These are phyloP conservation scores for Myzus persicae DNA, from an alignment of 1,140 invertebrate genomes.

Conservation along the genomic window DNA sequence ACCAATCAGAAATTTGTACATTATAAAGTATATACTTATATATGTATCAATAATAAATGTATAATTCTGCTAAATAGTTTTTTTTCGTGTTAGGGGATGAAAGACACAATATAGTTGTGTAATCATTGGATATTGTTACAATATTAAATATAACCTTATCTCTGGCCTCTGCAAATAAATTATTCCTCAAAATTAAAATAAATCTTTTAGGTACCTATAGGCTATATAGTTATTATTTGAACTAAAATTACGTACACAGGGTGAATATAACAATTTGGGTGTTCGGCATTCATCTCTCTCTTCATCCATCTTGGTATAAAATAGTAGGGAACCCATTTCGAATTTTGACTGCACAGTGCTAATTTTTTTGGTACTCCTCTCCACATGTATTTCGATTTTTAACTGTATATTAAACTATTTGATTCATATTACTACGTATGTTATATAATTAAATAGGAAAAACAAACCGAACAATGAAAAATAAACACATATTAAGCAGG, in stretches of 20 bases:
- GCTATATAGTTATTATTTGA: not conserved
- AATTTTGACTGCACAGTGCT: not conserved
- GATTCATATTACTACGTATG: not conserved
- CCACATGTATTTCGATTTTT: not conserved
- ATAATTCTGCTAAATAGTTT: not conserved
- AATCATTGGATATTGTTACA: not conserved
- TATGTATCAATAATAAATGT: no score
- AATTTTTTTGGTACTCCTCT: not conserved
- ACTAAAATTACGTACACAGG: not conserved
- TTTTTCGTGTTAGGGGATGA: not conserved
- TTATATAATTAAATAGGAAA: not conserved
- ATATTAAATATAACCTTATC: not conserved
- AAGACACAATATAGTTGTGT: not conserved
- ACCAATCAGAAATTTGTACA: not conserved
- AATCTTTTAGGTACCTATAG: not conserved
- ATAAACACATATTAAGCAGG: not conserved
- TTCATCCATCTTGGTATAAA: no score
- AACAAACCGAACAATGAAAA: not conserved
- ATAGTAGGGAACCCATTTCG: not conserved
- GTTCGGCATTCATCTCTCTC: not conserved
- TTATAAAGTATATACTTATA: not conserved
- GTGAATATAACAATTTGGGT: no score
- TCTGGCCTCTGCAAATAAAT: not conserved
- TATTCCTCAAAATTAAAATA: not conserved
- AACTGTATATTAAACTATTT: not conserved